Evolutionary conservation across 2,113 vertebrate species (phyloP).

Genomic region (Ornithorhynchus anatinus): DNA sequence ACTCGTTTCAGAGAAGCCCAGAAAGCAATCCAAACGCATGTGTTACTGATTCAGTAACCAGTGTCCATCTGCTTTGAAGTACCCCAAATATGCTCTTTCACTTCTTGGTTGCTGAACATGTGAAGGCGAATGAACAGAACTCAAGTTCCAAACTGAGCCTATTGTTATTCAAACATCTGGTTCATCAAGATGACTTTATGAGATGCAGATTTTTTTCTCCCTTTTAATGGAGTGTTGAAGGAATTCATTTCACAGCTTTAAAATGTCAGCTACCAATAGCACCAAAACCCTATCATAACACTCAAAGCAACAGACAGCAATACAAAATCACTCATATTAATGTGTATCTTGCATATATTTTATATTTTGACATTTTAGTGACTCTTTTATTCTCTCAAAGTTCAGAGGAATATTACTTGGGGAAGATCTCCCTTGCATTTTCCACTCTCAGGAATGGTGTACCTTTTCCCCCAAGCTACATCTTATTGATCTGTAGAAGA

Average conservation of each 20-base stretch:
- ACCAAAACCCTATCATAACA: background rate
- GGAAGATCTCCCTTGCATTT: background rate
- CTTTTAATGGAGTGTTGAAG: background rate
- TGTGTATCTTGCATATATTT: background rate
- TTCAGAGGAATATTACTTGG: background rate
- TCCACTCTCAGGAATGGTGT: background rate
- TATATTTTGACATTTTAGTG: background rate
- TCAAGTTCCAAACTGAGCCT: background rate
- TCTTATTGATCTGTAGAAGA: background rate
- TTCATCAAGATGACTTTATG: slow-evolving; percentile 1
- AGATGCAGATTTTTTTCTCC: slow-evolving; percentile 2
- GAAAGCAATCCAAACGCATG: background rate
- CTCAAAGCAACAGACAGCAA: background rate
- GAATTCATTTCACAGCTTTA: background rate
- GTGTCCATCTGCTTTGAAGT: background rate
- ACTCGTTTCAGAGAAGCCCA: background rate
- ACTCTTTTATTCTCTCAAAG: background rate
- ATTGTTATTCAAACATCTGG: background rate
- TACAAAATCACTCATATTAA: background rate
- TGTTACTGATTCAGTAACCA: background rate
- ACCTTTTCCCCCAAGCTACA: background rate
- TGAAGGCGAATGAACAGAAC: slow-evolving; percentile 10
- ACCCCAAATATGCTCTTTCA: background rate
- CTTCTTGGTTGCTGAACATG: background rate
- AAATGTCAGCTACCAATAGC: background rate